Evolutionary conservation across 2,888 invertebrate species (phyloP).

Genomic region (Dendrolimus pini): DNA sequence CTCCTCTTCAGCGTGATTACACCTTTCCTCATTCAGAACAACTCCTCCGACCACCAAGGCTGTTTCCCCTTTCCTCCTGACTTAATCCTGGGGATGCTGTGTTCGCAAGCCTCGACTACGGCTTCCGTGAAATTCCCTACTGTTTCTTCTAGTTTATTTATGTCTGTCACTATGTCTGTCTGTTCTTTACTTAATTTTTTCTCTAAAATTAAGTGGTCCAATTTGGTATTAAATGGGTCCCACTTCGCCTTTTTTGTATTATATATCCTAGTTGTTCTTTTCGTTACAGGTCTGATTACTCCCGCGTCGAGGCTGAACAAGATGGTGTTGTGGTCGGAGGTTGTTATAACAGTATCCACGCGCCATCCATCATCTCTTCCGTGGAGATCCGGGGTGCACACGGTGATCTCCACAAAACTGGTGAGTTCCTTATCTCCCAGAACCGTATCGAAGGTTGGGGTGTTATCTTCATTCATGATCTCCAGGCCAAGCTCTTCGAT

Average conservation of each 20-base stretch:
- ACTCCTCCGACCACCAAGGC: conserved; percentile 6
- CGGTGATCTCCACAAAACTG: too few species aligned
- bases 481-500: conserved; percentile 5
- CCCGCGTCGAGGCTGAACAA: conserved; percentile 1
- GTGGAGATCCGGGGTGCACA: conserved; percentile 5
- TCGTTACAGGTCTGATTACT: background rate
- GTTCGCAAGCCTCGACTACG: conserved; percentile 2
- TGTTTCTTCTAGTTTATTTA: conserved; percentile 1
- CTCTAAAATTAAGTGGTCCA: background rate
- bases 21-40: background rate
- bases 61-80: conserved; percentile 1
- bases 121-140: conserved; percentile 1
- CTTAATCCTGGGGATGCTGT: conserved; percentile 4
- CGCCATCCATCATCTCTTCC: conserved; percentile 5
- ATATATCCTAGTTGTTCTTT: conserved; percentile 4
- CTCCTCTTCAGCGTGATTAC: background rate
- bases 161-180: background rate
- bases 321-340: conserved; percentile 13
- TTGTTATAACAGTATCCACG: conserved; percentile 8
- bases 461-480: conserved; percentile 9
- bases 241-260: conserved; percentile 6
- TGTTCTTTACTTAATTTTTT: background rate
- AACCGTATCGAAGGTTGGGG: conserved; percentile 13
- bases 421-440: conserved; percentile 3
- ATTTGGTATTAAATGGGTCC: conserved; percentile 2